Conservation (phyloP, 2,113 vertebrate species). For the Rhinopithecus roxellana region DNA sequence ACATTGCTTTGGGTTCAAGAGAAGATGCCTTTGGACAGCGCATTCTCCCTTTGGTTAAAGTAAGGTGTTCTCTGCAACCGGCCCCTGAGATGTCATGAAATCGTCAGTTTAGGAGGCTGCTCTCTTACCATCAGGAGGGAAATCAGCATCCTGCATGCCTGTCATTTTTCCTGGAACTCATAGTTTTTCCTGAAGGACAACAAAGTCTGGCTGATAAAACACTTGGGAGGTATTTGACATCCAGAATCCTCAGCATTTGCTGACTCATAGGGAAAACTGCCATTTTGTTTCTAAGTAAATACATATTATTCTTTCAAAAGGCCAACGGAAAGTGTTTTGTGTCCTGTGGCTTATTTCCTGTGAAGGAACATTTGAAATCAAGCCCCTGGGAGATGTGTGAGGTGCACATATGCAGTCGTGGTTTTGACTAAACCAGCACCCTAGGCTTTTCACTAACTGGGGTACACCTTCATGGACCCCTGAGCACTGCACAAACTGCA, state of each 20-base stretch:
- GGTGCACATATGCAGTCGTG: too few species aligned
- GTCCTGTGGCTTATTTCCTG: neutral
- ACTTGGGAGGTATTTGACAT: neutral
- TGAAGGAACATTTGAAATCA: neutral
- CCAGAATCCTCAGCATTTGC: neutral
- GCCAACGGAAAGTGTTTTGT: neutral
- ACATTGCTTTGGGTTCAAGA: neutral
- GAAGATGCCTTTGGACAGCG: neutral
- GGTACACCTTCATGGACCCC: neutral
- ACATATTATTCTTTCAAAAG: neutral
- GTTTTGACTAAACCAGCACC: neutral
- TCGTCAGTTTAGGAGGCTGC: neutral
- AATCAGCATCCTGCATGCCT: neutral
- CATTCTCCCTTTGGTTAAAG: neutral
- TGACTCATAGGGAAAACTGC: neutral
- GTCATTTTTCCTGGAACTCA: constrained; percentile 25
- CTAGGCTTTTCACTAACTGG: neutral
- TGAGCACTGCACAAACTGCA: neutral
- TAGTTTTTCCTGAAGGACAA: neutral
- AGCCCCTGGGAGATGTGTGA: neutral
- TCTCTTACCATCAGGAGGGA: neutral
- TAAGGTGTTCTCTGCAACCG: neutral
- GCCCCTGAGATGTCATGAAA: neutral
- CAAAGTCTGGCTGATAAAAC: neutral
- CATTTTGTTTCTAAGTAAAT: neutral